These are phyloP conservation scores for Origma solitaria DNA, from an alignment of 2,113 vertebrate species.

Conservation along the genomic window DNA sequence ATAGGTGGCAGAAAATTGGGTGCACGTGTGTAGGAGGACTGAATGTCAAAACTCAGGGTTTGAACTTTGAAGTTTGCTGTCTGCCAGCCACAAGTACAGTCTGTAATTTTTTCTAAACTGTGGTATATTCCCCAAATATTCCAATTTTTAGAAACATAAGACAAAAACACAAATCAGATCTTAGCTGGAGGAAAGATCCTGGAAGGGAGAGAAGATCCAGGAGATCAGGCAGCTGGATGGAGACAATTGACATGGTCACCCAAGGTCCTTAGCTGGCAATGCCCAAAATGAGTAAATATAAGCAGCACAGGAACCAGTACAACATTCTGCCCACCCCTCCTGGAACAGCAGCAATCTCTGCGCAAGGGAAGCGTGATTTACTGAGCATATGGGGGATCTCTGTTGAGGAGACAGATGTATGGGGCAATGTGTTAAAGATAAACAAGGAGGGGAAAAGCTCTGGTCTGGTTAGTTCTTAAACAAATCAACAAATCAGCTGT, in stretches of 20 bases:
- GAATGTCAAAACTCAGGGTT: not conserved
- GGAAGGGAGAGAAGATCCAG: not conserved
- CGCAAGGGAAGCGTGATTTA: not conserved
- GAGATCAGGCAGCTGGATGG: not conserved
- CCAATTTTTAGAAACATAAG: not conserved
- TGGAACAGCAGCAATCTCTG: not conserved
- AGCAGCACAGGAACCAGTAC: not conserved
- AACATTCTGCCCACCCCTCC: not conserved
- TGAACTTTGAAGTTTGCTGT: not conserved
- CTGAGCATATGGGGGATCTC: not conserved
- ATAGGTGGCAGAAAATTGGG: not conserved
- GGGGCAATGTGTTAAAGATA: not conserved
- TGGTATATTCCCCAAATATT: not conserved
- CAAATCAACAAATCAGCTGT: not conserved
- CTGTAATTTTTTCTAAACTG: not conserved
- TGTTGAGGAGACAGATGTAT: not conserved
- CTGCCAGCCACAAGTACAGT: not conserved
- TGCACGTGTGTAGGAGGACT: not conserved
- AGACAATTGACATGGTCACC: rapidly evolving
- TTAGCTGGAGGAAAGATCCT: not conserved
- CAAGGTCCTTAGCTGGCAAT: not conserved
- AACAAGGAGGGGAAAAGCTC: not conserved
- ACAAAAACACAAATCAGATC: not conserved
- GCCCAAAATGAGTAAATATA: not conserved
- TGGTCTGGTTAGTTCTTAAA: not conserved